A percentile compares a stretch with the other conserved stretches of the same genome.
phyloP scores from a whole-genome alignment of 2,113 vertebrate genomes.

The Muscicapa adusta region DNA sequence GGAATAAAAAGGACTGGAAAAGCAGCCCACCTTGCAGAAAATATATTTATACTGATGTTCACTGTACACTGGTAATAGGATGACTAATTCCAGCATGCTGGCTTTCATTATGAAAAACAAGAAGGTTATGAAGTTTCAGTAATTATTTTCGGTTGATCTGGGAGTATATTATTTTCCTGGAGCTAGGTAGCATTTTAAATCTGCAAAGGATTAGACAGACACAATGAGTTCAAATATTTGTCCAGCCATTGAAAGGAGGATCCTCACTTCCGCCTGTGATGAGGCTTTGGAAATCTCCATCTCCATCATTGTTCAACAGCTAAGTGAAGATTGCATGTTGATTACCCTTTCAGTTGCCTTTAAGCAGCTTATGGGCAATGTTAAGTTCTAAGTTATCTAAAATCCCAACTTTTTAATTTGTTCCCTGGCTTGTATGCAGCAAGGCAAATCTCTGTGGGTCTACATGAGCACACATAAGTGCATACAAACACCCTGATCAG shows the following conservation, averaged over 20 bases:
- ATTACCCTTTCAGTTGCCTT: not conserved
- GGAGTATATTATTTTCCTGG: not conserved
- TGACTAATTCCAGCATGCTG: not conserved
- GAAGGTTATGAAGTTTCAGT: not conserved
- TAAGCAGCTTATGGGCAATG: slow-evolving; percentile 16
- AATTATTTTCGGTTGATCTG: not conserved
- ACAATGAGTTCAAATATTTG: slow-evolving; percentile 46
- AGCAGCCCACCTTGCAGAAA: not conserved
- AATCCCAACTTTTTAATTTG: not conserved
- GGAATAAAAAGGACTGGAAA: not conserved
- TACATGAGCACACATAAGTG: too few species aligned
- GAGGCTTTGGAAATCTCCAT: slow-evolving; percentile 6
- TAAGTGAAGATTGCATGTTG: not conserved
- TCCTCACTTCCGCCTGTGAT: not conserved
- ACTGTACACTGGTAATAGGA: not conserved
- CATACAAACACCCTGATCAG: not conserved
- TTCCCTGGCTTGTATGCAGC: not conserved
- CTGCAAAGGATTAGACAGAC: slow-evolving; percentile 9
- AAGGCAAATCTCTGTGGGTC: not conserved
- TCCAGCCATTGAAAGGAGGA: slow-evolving; percentile 21
- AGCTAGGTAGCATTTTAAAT: slow-evolving; percentile 12
- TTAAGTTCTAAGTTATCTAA: not conserved
- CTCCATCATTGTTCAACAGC: not conserved
- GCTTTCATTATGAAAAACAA: not conserved
- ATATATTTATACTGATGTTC: not conserved